Percentiles rank a stretch among this genome's conserved stretches.
Conservation (phyloP, 2,113 vertebrate genomes). For the Sciurus niger region DNA sequence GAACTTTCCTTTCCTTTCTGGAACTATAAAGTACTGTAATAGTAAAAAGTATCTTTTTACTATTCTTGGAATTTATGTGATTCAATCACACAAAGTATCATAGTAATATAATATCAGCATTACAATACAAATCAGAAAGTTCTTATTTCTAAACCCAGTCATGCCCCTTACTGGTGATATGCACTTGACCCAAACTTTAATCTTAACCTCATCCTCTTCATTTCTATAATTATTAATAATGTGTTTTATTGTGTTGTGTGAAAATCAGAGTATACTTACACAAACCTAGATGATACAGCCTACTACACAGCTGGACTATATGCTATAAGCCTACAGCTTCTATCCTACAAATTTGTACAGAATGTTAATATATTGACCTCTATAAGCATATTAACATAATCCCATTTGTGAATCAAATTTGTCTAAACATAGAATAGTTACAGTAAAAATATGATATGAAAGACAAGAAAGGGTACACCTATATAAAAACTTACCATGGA, state of each 20-base stretch:
- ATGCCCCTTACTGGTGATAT: neutral
- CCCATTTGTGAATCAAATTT: neutral
- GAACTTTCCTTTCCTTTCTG: conserved; percentile 4
- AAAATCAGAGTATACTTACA: neutral
- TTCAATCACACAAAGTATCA: neutral
- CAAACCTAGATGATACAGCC: neutral
- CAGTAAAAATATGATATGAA: neutral
- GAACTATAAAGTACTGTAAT: neutral
- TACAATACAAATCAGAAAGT: conserved; percentile 16
- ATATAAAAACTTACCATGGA: neutral
- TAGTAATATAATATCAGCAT: neutral
- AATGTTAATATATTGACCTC: no score
- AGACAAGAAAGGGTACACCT: no score
- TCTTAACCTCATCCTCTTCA: neutral
- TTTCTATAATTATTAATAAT: conserved; percentile 7
- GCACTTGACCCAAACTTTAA: neutral
- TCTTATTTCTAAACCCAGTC: neutral
- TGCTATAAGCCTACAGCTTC: neutral
- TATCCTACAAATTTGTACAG: neutral
- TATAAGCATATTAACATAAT: neutral
- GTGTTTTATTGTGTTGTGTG: neutral
- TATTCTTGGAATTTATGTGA: conserved; percentile 16
- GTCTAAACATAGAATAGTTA: neutral
- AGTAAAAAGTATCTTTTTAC: neutral
- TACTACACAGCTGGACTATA: neutral